Conservation (phyloP, 2,888 invertebrate genomes). For the Oscheius sp. region DNA sequence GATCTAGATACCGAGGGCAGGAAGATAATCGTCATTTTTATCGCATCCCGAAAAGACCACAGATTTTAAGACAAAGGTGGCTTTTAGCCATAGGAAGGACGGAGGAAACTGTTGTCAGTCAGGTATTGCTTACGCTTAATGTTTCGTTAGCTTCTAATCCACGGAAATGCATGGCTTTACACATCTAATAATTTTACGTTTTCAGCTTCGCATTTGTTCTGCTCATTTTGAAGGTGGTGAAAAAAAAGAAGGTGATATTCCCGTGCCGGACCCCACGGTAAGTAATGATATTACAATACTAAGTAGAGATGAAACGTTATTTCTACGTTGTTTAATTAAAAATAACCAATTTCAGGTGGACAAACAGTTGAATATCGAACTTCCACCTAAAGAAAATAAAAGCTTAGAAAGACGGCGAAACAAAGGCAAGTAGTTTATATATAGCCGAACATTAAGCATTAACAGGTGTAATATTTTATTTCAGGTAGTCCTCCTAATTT, state of each 20-base stretch:
- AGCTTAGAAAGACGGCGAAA: slow-evolving; percentile 52
- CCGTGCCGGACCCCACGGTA: slow-evolving; percentile 72
- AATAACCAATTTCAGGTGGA: slow-evolving; percentile 64
- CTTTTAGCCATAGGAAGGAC: slow-evolving; percentile 72
- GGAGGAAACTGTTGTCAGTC: slow-evolving; percentile 72
- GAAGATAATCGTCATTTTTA: slow-evolving; percentile 73
- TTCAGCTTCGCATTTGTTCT: slow-evolving; percentile 72
- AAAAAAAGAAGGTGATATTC: slow-evolving; percentile 72
- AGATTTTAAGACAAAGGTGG: slow-evolving; percentile 71
- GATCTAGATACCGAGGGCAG: slow-evolving; percentile 71
- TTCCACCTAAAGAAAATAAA: slow-evolving; percentile 71
- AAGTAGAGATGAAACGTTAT: not conserved
- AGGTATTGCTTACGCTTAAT: slow-evolving; percentile 61
- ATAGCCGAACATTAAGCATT: not conserved
- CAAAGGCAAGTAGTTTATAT: slow-evolving; percentile 16
- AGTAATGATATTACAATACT: not conserved
- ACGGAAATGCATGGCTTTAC: not conserved
- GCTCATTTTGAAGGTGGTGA: slow-evolving; percentile 72
- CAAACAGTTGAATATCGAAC: slow-evolving; percentile 70
- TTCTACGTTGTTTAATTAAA: not conserved
- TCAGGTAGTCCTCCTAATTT: slow-evolving; percentile 21
- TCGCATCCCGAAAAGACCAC: slow-evolving; percentile 72
- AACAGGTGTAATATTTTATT: not conserved
- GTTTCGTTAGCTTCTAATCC: not conserved
- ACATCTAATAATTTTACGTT: slow-evolving; percentile 23